phyloP scores from a whole-genome alignment of 2,888 invertebrate species.

The Andrena fulva region DNA sequence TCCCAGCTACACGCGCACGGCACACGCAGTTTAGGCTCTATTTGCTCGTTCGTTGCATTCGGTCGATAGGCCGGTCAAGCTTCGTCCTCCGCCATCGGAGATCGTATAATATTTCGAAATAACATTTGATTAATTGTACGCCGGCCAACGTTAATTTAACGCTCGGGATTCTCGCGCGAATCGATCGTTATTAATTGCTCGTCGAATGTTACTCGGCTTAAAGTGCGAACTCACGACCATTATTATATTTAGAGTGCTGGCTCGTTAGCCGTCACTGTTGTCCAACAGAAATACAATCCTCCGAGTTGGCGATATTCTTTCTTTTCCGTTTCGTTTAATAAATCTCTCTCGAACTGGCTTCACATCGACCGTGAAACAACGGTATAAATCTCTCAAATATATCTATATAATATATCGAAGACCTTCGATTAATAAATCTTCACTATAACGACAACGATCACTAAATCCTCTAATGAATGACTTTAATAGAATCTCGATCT shows the following conservation, averaged over 20 bases:
- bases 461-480: conserved; percentile 66
- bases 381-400: conserved; percentile 58
- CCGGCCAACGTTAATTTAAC: conserved; percentile 55
- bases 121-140: conserved; percentile 61
- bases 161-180: conserved; percentile 49
- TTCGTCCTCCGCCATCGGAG: conserved; percentile 30
- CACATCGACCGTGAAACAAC: conserved; percentile 40
- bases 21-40: conserved; percentile 29
- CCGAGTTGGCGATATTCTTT: conserved; percentile 4
- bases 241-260: conserved; percentile 45
- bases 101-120: conserved; percentile 57
- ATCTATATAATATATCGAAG: conserved; percentile 51
- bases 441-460: conserved; percentile 63
- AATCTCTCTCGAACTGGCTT: conserved; percentile 37
- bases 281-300: conserved; percentile 23
- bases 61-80: conserved; percentile 54
- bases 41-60: conserved; percentile 39
- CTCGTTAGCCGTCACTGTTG: conserved; percentile 44
- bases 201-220: conserved; percentile 53
- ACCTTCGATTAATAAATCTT: conserved; percentile 61
- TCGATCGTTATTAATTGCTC: conserved; percentile 65
- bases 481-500: conserved; percentile 59
- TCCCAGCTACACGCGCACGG: not conserved
- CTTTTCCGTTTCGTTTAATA: conserved; percentile 1
- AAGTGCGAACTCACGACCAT: conserved; percentile 59